Evolutionary conservation across 2,888 invertebrate genomes (phyloP).

Genomic region (Drosophila aldrichi): DNA sequence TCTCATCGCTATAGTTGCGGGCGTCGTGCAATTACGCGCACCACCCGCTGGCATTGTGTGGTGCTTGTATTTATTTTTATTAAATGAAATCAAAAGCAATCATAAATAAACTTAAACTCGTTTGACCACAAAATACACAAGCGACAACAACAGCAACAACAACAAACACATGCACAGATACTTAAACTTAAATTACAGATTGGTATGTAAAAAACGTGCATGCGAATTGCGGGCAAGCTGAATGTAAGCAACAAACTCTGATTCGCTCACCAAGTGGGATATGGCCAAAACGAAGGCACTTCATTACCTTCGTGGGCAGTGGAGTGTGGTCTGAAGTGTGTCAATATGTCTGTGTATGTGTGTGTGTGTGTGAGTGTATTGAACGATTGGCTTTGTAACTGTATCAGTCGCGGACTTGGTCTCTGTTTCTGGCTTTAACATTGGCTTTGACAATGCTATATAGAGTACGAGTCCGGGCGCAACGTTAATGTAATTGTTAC

Average conservation of each 20-base stretch:
- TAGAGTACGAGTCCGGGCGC: slow-evolving; percentile 12
- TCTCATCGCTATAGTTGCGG: slow-evolving; percentile 44
- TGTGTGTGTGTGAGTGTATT: slow-evolving; percentile 25
- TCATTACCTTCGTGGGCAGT: slow-evolving; percentile 63
- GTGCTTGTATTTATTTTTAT: slow-evolving; percentile 52
- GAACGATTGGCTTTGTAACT: slow-evolving; percentile 45
- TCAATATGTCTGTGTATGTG: slow-evolving; percentile 17
- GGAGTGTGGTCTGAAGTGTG: slow-evolving; percentile 43
- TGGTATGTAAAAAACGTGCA: slow-evolving; percentile 78
- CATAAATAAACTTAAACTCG: slow-evolving; percentile 78
- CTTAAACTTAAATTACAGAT: slow-evolving; percentile 67
- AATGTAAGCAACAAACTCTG: slow-evolving; percentile 48
- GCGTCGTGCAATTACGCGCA: slow-evolving; percentile 72
- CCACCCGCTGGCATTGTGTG: slow-evolving; percentile 74
- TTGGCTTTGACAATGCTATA: slow-evolving; percentile 41
- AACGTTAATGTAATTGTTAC: slow-evolving; percentile 47
- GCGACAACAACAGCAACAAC: slow-evolving; percentile 29
- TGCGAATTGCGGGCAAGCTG: slow-evolving; percentile 36
- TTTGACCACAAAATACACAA: slow-evolving; percentile 68
- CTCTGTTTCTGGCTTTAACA: slow-evolving; percentile 36
- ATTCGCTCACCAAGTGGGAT: slow-evolving; percentile 48
- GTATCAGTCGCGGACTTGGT: slow-evolving; percentile 26
- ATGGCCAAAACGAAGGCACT: slow-evolving; percentile 49
- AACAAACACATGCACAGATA: slow-evolving; percentile 32
- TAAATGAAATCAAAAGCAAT: slow-evolving; percentile 80